Percentiles rank a stretch among this genome's conserved stretches.
These are phyloP conservation scores for Apotomis turbidana DNA, from an alignment of 2,888 invertebrate species.

Conservation along the genomic window DNA sequence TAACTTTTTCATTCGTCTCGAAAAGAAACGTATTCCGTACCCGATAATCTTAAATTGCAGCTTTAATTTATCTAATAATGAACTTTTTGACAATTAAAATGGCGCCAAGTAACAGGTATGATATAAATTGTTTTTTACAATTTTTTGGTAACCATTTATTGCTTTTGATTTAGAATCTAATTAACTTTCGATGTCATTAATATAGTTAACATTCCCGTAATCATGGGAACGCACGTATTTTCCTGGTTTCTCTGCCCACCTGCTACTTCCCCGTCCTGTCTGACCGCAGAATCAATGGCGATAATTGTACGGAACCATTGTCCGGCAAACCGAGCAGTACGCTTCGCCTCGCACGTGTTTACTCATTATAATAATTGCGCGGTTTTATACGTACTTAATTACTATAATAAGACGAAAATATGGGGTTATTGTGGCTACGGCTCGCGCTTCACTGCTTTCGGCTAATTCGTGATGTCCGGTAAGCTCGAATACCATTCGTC, in stretches of 20 bases:
- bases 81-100: too few species aligned
- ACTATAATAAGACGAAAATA: slow-evolving; percentile 74
- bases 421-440: slow-evolving; percentile 66
- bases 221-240: slow-evolving; percentile 29
- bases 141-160: background rate
- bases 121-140: background rate
- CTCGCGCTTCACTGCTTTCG: slow-evolving; percentile 68
- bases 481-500: slow-evolving; percentile 40
- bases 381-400: slow-evolving; percentile 81
- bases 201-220: slow-evolving; percentile 23
- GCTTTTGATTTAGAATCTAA: background rate
- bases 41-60: too few species aligned
- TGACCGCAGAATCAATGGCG: slow-evolving; percentile 80
- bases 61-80: too few species aligned
- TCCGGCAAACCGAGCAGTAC: slow-evolving; percentile 63
- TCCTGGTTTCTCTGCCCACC: slow-evolving; percentile 55
- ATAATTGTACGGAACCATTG: slow-evolving; percentile 73
- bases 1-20: too few species aligned
- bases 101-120: background rate
- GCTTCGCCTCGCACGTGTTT: slow-evolving; percentile 77
- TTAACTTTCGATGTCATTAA: slow-evolving; percentile 32
- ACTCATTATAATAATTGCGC: slow-evolving; percentile 78
- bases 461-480: slow-evolving; percentile 81
- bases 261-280: slow-evolving; percentile 56
- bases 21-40: too few species aligned